A percentile compares a stretch with the other conserved stretches of the same genome.
These are phyloP conservation scores for Ictalurus furcatus DNA, from an alignment of 2,113 vertebrate genomes.

Conservation along the genomic window DNA sequence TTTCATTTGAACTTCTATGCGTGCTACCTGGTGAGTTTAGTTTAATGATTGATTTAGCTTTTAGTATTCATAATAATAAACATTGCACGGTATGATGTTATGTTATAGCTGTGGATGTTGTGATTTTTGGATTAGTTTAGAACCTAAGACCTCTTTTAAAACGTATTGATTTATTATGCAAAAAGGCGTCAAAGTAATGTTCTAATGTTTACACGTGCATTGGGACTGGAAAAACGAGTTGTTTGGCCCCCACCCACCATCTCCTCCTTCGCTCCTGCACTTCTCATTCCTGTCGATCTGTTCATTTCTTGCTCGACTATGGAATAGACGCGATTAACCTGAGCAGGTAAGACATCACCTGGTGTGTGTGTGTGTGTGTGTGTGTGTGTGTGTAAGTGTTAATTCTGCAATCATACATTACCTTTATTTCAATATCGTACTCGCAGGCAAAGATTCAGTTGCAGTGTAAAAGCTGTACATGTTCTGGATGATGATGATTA, in stretches of 20 bases:
- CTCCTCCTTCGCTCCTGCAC: not conserved
- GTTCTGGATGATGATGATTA: not conserved
- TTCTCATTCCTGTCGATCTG: not conserved
- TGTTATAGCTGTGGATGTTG: not conserved
- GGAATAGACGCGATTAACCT: slow-evolving; percentile 10
- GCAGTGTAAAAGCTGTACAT: not conserved
- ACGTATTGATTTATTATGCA: too few relatives aligned
- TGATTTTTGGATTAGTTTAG: not conserved
- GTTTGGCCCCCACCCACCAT: slow-evolving; percentile 16
- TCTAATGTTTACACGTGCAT: slow-evolving; percentile 20
- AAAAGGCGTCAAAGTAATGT: too few relatives aligned
- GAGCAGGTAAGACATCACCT: slow-evolving; percentile 27
- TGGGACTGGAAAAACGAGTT: slow-evolving; percentile 40
- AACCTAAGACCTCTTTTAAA: not conserved
- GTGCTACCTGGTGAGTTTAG: too few relatives aligned
- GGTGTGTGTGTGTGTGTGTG: not conserved
- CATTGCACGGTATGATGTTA: not conserved
- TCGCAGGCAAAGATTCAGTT: not conserved
- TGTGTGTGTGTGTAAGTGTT: not conserved
- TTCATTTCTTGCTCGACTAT: not conserved
- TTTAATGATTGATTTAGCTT: too few relatives aligned
- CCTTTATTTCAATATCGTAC: not conserved
- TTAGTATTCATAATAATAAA: not conserved
- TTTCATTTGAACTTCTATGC: not conserved
- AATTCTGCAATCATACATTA: not conserved